Evolutionary conservation across 1,140 invertebrate species (phyloP).

Genomic region (Eumeta japonica): DNA sequence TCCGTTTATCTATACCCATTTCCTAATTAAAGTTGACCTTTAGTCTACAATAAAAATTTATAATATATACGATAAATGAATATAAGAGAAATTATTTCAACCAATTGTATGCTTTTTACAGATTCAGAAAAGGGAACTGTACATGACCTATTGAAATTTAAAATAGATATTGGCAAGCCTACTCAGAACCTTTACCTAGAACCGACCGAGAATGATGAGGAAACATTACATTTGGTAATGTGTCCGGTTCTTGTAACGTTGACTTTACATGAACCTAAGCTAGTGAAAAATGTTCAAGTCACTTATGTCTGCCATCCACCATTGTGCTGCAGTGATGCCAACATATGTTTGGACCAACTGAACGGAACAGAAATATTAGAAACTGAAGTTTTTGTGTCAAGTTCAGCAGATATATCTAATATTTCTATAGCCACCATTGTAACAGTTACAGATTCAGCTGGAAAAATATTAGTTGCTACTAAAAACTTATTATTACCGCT

Average conservation of each 20-base stretch:
- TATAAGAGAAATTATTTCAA: too few species aligned
- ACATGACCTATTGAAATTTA: conserved; percentile 28
- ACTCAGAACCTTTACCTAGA: conserved; percentile 24
- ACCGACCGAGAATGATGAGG: conserved; percentile 14
- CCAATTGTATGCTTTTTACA: too few species aligned
- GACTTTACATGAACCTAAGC: conserved; percentile 32
- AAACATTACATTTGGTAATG: conserved; percentile 22
- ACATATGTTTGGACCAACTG: conserved; percentile 32
- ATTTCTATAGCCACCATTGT: conserved; percentile 28
- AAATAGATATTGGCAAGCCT: conserved; percentile 34
- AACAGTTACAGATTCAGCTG: conserved; percentile 28
- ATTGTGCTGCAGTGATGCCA: conserved; percentile 28
- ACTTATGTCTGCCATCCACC: conserved; percentile 32
- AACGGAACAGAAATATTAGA: conserved; percentile 45
- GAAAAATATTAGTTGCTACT: conserved; percentile 27
- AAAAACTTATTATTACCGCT: conserved; percentile 28
- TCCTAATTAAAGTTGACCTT: too few species aligned
- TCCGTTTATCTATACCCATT: too few species aligned
- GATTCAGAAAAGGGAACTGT: too few species aligned
- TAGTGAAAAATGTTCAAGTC: conserved; percentile 35
- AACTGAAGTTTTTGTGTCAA: conserved; percentile 28
- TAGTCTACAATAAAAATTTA: too few species aligned
- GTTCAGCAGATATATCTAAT: conserved; percentile 24
- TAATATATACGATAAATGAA: too few species aligned
- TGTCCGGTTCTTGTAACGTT: conserved; percentile 34